A percentile compares a stretch with the other conserved stretches of the same genome.
Evolutionary conservation across 2,113 vertebrate genomes (phyloP).

Genomic region (Catharus minimus): DNA sequence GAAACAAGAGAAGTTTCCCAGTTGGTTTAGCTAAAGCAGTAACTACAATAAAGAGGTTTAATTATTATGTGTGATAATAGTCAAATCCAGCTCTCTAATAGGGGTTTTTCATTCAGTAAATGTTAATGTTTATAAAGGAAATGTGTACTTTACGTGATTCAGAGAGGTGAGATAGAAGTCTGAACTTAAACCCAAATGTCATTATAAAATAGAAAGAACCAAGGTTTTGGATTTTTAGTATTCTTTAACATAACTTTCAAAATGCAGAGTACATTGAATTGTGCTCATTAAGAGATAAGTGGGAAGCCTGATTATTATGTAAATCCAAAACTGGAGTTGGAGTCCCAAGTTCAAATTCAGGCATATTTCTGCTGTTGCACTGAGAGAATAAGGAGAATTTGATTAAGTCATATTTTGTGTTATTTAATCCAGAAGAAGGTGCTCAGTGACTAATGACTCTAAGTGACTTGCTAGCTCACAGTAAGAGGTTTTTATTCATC

Average conservation of each 20-base stretch:
- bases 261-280: background rate
- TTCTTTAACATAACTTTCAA: background rate
- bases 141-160: background rate
- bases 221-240: background rate
- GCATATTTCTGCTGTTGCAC: background rate
- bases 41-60: background rate
- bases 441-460: background rate
- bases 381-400: background rate
- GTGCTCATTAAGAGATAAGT: background rate
- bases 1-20: background rate
- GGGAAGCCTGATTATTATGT: background rate
- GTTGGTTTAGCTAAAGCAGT: background rate
- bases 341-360: background rate
- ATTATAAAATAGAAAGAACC: background rate
- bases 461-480: background rate
- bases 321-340: background rate
- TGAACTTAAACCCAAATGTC: background rate
- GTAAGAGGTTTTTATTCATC: background rate
- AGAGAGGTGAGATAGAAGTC: background rate
- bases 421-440: slow-evolving; percentile 20
- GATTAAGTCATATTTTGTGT: background rate
- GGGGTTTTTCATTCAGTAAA: background rate
- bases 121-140: background rate
- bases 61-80: background rate
- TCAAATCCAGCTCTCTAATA: background rate